Base-by-base conservation (phyloP, 2,888 invertebrate species). In the Scotopteryx bipunctaria region DNA sequence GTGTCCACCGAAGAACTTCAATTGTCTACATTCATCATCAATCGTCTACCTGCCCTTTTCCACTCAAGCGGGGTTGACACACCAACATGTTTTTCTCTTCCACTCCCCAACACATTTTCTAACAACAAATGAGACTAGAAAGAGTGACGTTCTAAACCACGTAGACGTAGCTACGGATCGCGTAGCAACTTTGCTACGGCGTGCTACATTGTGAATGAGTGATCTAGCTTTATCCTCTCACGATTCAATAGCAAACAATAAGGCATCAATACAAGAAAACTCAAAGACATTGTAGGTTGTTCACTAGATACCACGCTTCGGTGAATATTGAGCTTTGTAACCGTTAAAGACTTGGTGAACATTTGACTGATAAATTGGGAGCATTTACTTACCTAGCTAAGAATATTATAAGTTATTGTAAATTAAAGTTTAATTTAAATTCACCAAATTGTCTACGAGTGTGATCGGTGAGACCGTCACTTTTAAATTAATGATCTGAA, bases 381-480 rank as follows among this genome's bases (percentile, higher is more conserved):
- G 64, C 71, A 73, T 71, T 69, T 70, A 64, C 57, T 55, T 53
- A 63, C 41, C 58, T 57, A 59, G 45, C 53, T 66, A 63, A 59
- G 40, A 29, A 50, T 54, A 47, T 37, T 45, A 16, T 57, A 56
- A 59, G 46, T 44, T 48, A 40, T 49, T 49, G 36, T 52, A 55
- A 44, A 47, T 45, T 40, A 23, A 33, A 23, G 48, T 58, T 48
- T 54, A 51, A 42, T 55, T 50, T 54, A 49, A 54, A 55, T 56
- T 55, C 61, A 66, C 59, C 57, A 66, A 67, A 68, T 61, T 66
- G 57, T 63, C 52, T 55, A 50, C 42, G 45, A 55, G 32, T 54
- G 43, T 54, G 57, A 36, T 48, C 79, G 81, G 83, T 82, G 40
- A 74, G 69, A 84, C 81, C 79, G 80, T 65, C 35, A 41, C 38